A percentile compares a stretch with the other conserved stretches of the same genome.
Evolutionary conservation across 2,113 vertebrate genomes (phyloP).

Genomic region (Embiotoca jacksoni): DNA sequence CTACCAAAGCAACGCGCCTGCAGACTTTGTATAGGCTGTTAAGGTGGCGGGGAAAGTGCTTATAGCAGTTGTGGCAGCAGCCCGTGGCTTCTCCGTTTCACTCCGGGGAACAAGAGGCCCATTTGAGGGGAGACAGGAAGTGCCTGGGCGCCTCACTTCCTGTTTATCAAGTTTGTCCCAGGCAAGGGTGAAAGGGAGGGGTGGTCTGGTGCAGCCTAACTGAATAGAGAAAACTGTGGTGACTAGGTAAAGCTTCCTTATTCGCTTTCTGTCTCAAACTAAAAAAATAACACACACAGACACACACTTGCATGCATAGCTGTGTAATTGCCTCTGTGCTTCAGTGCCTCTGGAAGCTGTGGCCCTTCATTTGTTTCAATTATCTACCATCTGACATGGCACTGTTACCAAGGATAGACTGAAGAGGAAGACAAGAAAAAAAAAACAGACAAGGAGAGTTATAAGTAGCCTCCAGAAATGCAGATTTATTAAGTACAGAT

Average conservation of each 20-base stretch:
- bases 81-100: conserved; percentile 8
- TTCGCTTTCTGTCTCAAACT: conserved; percentile 3
- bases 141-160: conserved; percentile 76
- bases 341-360: conserved; percentile 55
- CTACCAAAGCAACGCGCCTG: conserved; percentile 29
- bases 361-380: conserved; percentile 64
- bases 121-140: conserved; percentile 74
- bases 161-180: conserved; percentile 73
- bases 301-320: conserved; percentile 27
- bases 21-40: conserved; percentile 25
- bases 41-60: conserved; percentile 37
- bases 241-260: conserved; percentile 15
- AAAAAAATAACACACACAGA: background rate
- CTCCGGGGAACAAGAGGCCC: conserved; percentile 67
- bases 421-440: background rate
- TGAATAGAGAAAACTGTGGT: conserved; percentile 42
- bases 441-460: background rate
- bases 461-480: conserved; percentile 2
- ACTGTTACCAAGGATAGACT: conserved; percentile 23
- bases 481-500: background rate
- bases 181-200: conserved; percentile 40
- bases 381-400: conserved; percentile 48
- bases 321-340: conserved; percentile 58
- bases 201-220: conserved; percentile 43
- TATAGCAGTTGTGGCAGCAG: conserved; percentile 8